A percentile compares a stretch with the other conserved stretches of the same genome.
Conservation (phyloP, 2,797 vertebrate genomes). For the Picus viridis region DNA sequence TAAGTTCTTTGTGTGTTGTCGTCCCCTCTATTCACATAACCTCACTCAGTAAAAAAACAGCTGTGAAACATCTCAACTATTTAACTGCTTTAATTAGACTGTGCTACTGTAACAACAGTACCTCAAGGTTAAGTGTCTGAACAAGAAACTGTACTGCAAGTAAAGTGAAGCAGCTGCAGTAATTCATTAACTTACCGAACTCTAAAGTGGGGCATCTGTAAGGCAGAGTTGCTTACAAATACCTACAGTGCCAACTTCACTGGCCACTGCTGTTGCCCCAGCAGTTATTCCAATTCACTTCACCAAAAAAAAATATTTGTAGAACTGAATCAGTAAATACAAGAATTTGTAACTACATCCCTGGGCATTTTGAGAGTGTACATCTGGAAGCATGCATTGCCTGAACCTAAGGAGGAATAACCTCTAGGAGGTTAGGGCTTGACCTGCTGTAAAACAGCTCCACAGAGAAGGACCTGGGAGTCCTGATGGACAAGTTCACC, state of each 20-base stretch:
- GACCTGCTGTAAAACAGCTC: too few species aligned
- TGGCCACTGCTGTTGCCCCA: not conserved
- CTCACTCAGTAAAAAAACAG: not conserved
- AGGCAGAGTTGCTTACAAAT: not conserved
- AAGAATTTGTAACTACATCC: not conserved
- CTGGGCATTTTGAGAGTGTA: not conserved
- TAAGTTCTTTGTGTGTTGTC: not conserved
- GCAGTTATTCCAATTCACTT: not conserved
- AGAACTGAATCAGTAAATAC: not conserved
- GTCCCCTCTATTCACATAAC: not conserved
- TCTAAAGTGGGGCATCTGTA: not conserved
- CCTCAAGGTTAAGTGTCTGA: constrained; percentile 13
- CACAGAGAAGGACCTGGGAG: too few species aligned
- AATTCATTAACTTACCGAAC: not conserved
- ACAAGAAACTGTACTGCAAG: not conserved
- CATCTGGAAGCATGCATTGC: too few species aligned
- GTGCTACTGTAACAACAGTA: not conserved
- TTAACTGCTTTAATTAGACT: not conserved
- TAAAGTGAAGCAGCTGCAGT: not conserved
- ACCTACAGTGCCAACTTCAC: not conserved
- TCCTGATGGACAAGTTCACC: too few species aligned
- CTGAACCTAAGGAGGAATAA: too few species aligned
- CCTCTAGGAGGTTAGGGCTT: too few species aligned
- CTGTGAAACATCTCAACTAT: not conserved
- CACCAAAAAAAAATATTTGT: not conserved